A percentile compares a stretch with the other conserved stretches of the same genome.
phyloP scores from a whole-genome alignment of 2,797 vertebrate genomes.

The Pteronotus mesoamericanus region DNA sequence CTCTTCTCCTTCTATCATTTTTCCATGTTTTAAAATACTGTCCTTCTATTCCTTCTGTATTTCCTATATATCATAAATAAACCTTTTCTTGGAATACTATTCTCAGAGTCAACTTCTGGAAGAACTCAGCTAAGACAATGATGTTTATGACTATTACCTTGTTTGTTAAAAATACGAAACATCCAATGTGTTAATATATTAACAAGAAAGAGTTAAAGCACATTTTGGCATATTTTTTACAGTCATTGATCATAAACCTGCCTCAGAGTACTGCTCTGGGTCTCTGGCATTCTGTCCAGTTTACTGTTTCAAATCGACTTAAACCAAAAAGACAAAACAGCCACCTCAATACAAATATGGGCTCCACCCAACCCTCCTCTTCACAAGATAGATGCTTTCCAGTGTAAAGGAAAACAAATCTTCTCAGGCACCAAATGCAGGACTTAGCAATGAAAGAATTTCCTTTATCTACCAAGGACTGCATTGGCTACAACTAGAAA shows the following conservation, averaged over 20 bases:
- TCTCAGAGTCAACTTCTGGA: neutral
- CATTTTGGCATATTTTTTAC: neutral
- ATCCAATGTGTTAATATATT: neutral
- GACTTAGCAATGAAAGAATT: neutral
- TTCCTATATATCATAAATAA: neutral
- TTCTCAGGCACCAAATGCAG: neutral
- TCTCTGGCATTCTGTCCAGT: neutral
- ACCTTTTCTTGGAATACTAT: neutral
- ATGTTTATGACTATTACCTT: neutral
- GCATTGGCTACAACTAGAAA: neutral
- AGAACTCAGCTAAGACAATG: neutral
- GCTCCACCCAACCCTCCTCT: neutral
- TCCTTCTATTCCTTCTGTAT: neutral
- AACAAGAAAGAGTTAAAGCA: neutral
- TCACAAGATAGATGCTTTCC: neutral
- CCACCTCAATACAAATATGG: neutral
- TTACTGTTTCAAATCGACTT: neutral
- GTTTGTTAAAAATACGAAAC: neutral
- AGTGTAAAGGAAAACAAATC: neutral
- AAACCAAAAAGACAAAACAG: neutral
- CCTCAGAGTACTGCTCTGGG: neutral
- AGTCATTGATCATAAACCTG: slow-evolving; percentile 3
- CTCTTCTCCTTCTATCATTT: neutral
- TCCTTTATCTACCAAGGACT: neutral
- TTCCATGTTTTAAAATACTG: neutral